phyloP scores from a whole-genome alignment of 1,140 invertebrate genomes.

The Solenopsis fugax region DNA sequence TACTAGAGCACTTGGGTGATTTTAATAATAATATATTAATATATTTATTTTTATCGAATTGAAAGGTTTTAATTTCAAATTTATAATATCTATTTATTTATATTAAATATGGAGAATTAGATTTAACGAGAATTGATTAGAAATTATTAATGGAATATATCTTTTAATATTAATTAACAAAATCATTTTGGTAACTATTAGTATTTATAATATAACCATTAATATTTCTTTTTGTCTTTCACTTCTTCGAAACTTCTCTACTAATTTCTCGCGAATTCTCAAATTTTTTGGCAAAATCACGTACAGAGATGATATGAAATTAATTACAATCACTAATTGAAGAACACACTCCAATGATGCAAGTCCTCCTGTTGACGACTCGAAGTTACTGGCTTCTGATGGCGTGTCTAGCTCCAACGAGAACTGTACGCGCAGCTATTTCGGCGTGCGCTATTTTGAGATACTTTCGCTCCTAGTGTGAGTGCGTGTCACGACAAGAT shows the following conservation, averaged over 20 bases:
- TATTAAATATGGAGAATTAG: neutral
- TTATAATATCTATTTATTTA: neutral
- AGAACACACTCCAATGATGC: constrained; percentile 9
- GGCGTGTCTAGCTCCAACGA: constrained; percentile 60
- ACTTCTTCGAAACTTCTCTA: neutral
- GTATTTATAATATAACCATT: neutral
- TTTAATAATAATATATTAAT: constrained; percentile 31
- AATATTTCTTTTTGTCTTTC: neutral
- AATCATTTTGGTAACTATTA: constrained; percentile 8
- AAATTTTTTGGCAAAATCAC: neutral
- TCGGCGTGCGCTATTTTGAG: constrained; percentile 80
- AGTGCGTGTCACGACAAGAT: neutral
- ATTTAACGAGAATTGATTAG: neutral
- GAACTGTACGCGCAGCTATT: constrained; percentile 73
- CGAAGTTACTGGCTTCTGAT: constrained; percentile 60
- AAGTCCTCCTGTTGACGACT: constrained; percentile 55
- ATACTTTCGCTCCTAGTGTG: neutral
- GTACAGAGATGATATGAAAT: neutral
- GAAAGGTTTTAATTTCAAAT: neutral
- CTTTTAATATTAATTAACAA: constrained; percentile 23
- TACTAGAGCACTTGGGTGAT: neutral
- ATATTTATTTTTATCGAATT: constrained; percentile 30
- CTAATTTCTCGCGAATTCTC: neutral
- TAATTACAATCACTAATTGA: constrained; percentile 29
- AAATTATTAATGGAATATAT: constrained; percentile 1